Evolutionary conservation across 2,888 invertebrate species (phyloP), one percentile per base, ranked within the genome.

Genomic region (Cheilosia impressa): DNA sequence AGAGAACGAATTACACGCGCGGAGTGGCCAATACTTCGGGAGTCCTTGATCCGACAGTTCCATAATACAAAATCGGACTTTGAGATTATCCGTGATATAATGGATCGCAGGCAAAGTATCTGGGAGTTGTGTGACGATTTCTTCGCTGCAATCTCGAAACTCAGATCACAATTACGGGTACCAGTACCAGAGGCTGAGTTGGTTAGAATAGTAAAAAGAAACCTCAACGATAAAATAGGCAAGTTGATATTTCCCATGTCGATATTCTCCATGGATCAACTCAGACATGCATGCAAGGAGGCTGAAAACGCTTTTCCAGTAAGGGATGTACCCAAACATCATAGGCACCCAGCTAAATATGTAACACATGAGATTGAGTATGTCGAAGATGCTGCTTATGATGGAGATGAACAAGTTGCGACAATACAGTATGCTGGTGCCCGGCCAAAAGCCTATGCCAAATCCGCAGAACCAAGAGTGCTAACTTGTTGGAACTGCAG

Each of bases 61-160:
- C 57, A 34, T n/a, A 57, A 57, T 34, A 34, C 50, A 0, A 71
- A 71, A 22, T 34, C 58, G 2, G 69, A 69, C 22, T 38, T 57
- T 1, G 69, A 69, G 2, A 22, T 69, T 0, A 58, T 58, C 47
- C 17, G 69, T 1, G 57, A 69, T 10, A 45, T 69, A 17, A 52
- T 52, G 52, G 58, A 60, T 7, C 50, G 71, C 2, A 17, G 38
- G 6, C 60, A 47, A 6, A 38, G 58, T n/a, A 6, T 38, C 19
- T 50, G 71, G 52, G 71, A 72, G 50, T 31, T 52, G 1, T 45
- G 57, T 9, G 69, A 71, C 3, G 45, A 53, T 0, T 55, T n/a
- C 3, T 66, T 66, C 5, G 27, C 22, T 7, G 7, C 41, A 0
- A 31, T 77, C 13, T 27, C 27, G 1, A 68, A 43, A n/a, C 41